phyloP scores from a whole-genome alignment of 2,797 vertebrate species.

The Danio tinwini region DNA sequence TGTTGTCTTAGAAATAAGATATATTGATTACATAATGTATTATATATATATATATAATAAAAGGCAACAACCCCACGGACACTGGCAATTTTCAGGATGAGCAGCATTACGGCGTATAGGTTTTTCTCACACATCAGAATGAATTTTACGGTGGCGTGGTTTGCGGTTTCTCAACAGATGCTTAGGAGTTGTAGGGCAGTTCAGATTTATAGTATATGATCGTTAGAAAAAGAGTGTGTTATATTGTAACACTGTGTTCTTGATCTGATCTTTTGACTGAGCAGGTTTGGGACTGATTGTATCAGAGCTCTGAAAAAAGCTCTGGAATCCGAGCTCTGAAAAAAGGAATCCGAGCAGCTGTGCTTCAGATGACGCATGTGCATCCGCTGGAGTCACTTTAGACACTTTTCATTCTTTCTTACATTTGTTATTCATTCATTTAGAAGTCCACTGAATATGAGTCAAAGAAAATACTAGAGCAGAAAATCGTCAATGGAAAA shows the following conservation, averaged over 20 bases:
- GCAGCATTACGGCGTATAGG: conserved; percentile 3
- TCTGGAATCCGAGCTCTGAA: not conserved
- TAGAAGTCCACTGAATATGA: not conserved
- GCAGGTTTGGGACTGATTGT: conserved; percentile 11
- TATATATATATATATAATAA: too few species aligned
- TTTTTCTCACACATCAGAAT: conserved; percentile 18
- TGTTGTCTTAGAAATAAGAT: too few species aligned
- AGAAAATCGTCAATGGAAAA: not conserved
- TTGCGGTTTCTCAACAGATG: conserved; percentile 16
- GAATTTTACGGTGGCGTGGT: conserved; percentile 6
- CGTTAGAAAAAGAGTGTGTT: not conserved
- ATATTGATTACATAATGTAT: too few species aligned
- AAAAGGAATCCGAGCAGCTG: conserved; percentile 54
- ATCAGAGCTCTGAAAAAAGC: conserved; percentile 10
- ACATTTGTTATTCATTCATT: not conserved
- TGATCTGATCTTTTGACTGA: conserved; percentile 5
- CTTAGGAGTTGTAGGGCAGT: not conserved
- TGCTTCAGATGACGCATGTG: conserved; percentile 51
- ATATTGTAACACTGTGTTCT: not conserved
- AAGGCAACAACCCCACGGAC: conserved; percentile 7
- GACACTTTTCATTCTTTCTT: conserved; percentile 1
- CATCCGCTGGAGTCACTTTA: conserved; percentile 9
- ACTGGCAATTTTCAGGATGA: not conserved
- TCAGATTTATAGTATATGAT: not conserved
- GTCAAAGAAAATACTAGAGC: not conserved